These are phyloP conservation scores for Epistrophe grossulariae DNA, from an alignment of 2,888 invertebrate species.

Conservation along the genomic window DNA sequence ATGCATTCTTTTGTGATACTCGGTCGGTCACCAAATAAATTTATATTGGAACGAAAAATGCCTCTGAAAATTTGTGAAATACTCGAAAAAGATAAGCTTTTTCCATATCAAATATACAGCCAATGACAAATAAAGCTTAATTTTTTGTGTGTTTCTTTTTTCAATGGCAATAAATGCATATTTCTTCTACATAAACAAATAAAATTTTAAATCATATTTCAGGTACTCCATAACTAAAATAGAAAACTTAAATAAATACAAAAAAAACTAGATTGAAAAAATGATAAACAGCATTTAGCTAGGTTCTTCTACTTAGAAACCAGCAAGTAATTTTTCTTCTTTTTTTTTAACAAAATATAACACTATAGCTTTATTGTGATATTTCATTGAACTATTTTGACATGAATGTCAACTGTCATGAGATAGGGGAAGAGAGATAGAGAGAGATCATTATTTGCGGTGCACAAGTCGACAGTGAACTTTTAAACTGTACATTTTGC, in stretches of 20 bases:
- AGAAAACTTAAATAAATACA: conserved; percentile 81
- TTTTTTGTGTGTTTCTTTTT: no score
- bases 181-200: conserved; percentile 36
- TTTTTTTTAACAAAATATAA: conserved; percentile 16
- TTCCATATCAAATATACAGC: conserved; percentile 6
- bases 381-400: conserved; percentile 26
- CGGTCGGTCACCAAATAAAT: not conserved
- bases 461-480: conserved; percentile 80
- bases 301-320: conserved; percentile 11
- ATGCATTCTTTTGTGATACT: not conserved
- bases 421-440: not conserved
- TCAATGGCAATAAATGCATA: conserved; percentile 43
- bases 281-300: conserved; percentile 22
- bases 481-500: conserved; percentile 80
- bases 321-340: not conserved
- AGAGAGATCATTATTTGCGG: conserved; percentile 70
- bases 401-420: not conserved
- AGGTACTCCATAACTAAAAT: conserved; percentile 84
- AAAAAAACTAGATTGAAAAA: conserved; percentile 18
- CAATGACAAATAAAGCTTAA: conserved; percentile 55
- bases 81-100: not conserved
- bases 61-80: not conserved
- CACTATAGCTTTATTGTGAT: conserved; percentile 18
- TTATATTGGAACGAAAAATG: not conserved
- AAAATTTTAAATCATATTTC: conserved; percentile 82